Evolutionary conservation across 2,113 vertebrate species (phyloP), one percentile per base, ranked within the genome.

Genomic region (Gobius niger): DNA sequence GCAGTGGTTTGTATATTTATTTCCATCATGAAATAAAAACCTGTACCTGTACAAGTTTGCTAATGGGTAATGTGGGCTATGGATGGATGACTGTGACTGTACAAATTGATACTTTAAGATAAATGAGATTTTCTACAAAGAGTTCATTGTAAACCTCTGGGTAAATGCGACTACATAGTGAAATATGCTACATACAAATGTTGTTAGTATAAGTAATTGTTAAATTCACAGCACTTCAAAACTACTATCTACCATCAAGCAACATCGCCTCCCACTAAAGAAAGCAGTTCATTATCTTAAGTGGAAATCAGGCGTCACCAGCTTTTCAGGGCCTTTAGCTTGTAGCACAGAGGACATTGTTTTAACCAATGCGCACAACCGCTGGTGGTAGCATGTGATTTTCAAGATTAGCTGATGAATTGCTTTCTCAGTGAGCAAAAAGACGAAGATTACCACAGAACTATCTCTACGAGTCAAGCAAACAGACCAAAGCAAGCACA

Each of bases 401-500:
- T 67, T 60, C 78, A 83, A 76, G 65, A 81, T 80, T n/a, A 61
- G 77, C 77, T n/a, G 1, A 78, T 79, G 68, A 75, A 80, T 80
- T 81, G 81, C 81, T 88, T 86, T 89, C 57, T 11, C 69, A 70
- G 83, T 65, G 75, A 65, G 71, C 63, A 69, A 44, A 79, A 44
- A 65, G 68, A 77, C 42, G 76, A 44, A 69, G 59, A 64, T 56
- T 53, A 76, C 64, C 78, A 88, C 70, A 54, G 84, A 66, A 85
- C 50, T 49, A 78, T 63, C 52, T 82, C 76, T 85, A 89, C 78
- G 53, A 68, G 81, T 83, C 78, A 85, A 78, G 81, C 83, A 88
- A 86, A 87, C 83, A 82, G 80, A 85, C 80, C 69, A 70, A 73
- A 84, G 85, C 77, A 85, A 65, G 62, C 82, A 88, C 75, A 73